Percentiles rank a stretch among this genome's conserved stretches.
phyloP scores from a whole-genome alignment of 2,888 invertebrate species.

The Chromoteleia sp. region DNA sequence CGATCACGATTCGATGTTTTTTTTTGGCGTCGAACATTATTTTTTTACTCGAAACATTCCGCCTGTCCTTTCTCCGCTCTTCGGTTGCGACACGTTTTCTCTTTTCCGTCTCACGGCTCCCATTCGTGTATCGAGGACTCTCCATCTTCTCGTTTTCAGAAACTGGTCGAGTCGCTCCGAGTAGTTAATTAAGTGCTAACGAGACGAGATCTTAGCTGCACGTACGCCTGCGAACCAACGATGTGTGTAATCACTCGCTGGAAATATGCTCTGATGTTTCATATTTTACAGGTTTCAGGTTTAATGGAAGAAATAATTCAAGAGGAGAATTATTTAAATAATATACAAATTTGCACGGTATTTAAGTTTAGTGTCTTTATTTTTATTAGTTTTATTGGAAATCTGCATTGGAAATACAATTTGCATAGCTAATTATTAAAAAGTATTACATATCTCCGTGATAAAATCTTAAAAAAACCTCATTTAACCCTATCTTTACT shows the following conservation, averaged over 20 bases:
- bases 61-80: too few relatives aligned
- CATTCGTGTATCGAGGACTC: slow-evolving; percentile 51
- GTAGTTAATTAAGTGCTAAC: slow-evolving; percentile 83
- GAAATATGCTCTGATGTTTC: slow-evolving; percentile 41
- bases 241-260: slow-evolving; percentile 35
- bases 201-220: slow-evolving; percentile 78
- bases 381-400: too few relatives aligned
- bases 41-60: too few relatives aligned
- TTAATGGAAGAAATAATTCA: not conserved
- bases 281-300: slow-evolving; percentile 6
- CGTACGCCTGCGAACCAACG: slow-evolving; percentile 62
- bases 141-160: slow-evolving; percentile 76
- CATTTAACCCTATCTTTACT: too few relatives aligned
- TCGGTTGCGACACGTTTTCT: slow-evolving; percentile 28
- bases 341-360: not conserved
- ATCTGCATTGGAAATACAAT: too few relatives aligned
- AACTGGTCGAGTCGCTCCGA: slow-evolving; percentile 75
- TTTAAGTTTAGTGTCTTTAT: too few relatives aligned
- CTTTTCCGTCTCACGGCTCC: slow-evolving; percentile 17
- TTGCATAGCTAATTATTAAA: too few relatives aligned
- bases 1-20: too few relatives aligned
- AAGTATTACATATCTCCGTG: too few relatives aligned
- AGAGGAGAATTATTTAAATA: not conserved
- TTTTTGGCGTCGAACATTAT: too few relatives aligned
- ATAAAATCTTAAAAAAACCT: too few relatives aligned